Evolutionary conservation across 2,797 vertebrate species (phyloP), one percentile per base, ranked within the genome.

Genomic region (Selene dorsalis): DNA sequence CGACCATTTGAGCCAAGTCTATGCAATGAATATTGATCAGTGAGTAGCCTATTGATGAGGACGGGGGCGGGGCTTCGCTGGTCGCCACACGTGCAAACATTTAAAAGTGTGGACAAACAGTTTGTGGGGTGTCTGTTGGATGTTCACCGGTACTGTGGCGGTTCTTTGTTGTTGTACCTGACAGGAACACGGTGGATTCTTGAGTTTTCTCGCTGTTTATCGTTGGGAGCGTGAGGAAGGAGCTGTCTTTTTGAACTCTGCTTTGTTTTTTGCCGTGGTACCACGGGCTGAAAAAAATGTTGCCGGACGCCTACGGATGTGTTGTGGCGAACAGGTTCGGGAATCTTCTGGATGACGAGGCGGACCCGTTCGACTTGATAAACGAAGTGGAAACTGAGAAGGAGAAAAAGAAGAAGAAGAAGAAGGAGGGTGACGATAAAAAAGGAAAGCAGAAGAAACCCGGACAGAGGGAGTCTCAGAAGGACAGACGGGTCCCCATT

Each of bases 341-440:
- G 69, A 88, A 95, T 69, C 96, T 99, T 32, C 93, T 96, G 85
- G 97, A 98, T 77, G 96, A 97, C 69, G 96, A 97, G 3, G 95
- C 95, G 0, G 97, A 99, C 87, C 97, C 97, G 17, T 96, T 97
- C 75, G 97, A 99, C 88, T 60, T 96, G 65, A 91, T 98, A 20
- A 93, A 83, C n/a, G 88, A 95, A 80, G 95, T 92, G 18, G 89
- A 91, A 22, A 89, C 88, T 35, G 91, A 91, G 65, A 94, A 93
- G 52, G 90, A 93, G 59, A 91, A 85, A 4, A 67, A 91, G 77
- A 93, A 81, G 26, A 84, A 74, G 59, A 89, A 91, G 38, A 55
- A 55, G 13, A 80, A 87, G 18, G 92, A 92, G 68, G 92, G 92
- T 0, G 89, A 92, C 0, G 75, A 86, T 0, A 93, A 90, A 82